Conservation (phyloP, 2,113 vertebrate genomes). For the Quiscalus mexicanus region DNA sequence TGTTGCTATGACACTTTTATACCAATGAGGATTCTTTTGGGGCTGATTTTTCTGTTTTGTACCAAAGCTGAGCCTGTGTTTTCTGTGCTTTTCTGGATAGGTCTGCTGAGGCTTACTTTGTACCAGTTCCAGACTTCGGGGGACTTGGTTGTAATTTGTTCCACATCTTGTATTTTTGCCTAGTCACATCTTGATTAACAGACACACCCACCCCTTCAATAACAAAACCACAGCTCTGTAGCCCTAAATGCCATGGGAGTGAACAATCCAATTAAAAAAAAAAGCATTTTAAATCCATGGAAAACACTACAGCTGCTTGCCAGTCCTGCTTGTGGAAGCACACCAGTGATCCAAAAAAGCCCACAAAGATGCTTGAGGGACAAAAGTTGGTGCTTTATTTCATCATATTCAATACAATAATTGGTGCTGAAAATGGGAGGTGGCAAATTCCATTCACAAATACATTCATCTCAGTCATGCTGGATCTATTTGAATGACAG, state of each 20-base stretch:
- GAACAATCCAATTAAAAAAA: neutral
- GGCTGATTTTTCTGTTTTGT: neutral
- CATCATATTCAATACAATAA: neutral
- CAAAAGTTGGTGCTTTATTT: neutral
- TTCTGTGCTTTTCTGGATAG: neutral
- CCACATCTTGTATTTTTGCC: neutral
- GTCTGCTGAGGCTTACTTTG: neutral
- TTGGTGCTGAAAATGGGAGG: neutral
- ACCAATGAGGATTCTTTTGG: neutral
- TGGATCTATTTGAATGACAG: neutral
- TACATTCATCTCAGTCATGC: neutral
- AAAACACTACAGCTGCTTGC: neutral
- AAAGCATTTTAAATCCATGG: neutral
- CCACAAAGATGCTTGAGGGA: neutral
- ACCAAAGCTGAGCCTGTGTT: neutral
- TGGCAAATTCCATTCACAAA: neutral
- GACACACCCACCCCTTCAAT: neutral
- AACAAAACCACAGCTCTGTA: neutral
- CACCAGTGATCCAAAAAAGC: neutral
- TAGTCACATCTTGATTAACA: slow-evolving; percentile 11
- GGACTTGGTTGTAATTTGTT: neutral
- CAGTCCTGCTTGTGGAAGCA: neutral
- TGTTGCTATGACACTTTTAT: neutral
- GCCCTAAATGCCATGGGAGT: neutral
- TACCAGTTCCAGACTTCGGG: neutral